Percentiles rank a stretch among this genome's conserved stretches.
Conservation (phyloP, 2,888 invertebrate genomes). For the Antheraea yamamai region DNA sequence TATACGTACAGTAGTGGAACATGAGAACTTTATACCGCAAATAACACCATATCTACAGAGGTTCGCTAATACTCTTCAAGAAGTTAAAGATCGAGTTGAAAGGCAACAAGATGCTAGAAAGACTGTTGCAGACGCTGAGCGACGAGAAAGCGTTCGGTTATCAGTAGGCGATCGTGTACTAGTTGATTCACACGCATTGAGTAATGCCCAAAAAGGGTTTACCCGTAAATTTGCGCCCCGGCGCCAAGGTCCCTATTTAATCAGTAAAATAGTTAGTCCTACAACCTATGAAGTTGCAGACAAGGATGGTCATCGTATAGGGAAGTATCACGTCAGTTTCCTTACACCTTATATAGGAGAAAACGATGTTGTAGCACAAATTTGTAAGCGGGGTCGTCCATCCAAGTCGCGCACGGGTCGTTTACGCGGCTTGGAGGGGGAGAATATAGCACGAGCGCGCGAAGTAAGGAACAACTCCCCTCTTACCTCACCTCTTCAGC, state of each 20-base stretch:
- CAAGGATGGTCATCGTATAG: neutral
- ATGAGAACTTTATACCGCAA: constrained; percentile 31
- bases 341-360: neutral
- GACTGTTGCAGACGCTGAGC: neutral
- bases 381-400: neutral
- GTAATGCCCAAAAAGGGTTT: neutral
- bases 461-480: too few species aligned
- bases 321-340: neutral
- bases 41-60: constrained; percentile 27
- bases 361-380: neutral
- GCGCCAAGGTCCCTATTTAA: too few species aligned
- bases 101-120: constrained; percentile 12
- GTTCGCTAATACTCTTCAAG: neutral
- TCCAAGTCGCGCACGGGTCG: neutral
- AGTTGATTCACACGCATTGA: neutral
- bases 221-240: too few species aligned
- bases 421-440: too few species aligned
- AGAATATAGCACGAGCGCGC: too few species aligned
- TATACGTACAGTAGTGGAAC: too few species aligned
- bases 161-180: neutral
- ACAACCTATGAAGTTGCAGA: neutral
- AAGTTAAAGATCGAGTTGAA: constrained; percentile 11
- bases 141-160: too few species aligned
- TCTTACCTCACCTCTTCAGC: too few species aligned
- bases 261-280: too few species aligned